Evolutionary conservation across 2,797 vertebrate genomes (phyloP).

Genomic region (Hydrolagus colliei): DNA sequence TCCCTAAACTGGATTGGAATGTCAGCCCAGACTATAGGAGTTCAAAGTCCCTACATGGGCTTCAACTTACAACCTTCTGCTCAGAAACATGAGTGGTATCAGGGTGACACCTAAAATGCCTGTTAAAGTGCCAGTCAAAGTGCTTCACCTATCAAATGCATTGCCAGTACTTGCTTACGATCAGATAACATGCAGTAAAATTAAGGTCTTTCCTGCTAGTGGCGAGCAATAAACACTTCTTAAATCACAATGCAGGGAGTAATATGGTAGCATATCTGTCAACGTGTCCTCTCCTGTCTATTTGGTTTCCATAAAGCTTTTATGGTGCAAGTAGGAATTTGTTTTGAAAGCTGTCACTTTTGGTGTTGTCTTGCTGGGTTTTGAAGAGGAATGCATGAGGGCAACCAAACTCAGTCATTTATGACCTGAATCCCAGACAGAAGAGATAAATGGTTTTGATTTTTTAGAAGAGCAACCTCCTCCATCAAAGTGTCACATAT

Average conservation of each 20-base stretch:
- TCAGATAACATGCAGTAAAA: slow-evolving; percentile 1
- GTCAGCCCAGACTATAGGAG: no score
- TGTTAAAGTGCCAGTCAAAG: neutral
- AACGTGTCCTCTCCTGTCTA: neutral
- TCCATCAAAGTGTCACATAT: neutral
- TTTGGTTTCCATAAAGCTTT: neutral
- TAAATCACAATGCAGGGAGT: neutral
- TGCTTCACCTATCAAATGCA: neutral
- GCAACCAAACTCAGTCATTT: neutral
- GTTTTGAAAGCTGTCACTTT: neutral
- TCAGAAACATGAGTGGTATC: no score
- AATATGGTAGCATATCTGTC: neutral
- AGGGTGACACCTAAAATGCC: no score
- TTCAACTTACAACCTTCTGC: no score
- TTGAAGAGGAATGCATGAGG: neutral
- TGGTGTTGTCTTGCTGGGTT: neutral
- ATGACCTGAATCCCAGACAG: neutral
- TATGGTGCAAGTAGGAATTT: neutral
- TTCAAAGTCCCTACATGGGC: no score
- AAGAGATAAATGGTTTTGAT: neutral
- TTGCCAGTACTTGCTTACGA: neutral
- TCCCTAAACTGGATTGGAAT: no score
- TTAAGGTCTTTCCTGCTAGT: neutral
- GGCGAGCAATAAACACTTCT: neutral
- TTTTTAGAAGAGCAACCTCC: neutral